Evolutionary conservation across 2,113 vertebrate species (phyloP).

Genomic region (Uria lomvia): DNA sequence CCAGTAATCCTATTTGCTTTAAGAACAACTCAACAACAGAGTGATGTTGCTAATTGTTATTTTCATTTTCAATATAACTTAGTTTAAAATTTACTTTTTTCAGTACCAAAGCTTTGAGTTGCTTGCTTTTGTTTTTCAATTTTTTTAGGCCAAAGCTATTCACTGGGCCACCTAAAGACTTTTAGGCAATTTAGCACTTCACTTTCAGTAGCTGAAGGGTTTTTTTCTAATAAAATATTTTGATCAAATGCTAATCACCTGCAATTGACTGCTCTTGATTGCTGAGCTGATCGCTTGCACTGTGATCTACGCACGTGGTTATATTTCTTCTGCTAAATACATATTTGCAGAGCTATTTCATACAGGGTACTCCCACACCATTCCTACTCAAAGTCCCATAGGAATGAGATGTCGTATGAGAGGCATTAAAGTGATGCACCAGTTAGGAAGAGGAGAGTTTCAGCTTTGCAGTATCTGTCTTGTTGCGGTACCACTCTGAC

Average conservation of each 20-base stretch:
- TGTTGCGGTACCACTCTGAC: neutral
- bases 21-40: neutral
- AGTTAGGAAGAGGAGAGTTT: neutral
- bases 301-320: neutral
- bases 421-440: neutral
- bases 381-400: neutral
- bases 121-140: neutral
- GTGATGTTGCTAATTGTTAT: neutral
- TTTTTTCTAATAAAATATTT: neutral
- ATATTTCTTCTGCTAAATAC: neutral
- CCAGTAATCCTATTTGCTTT: neutral
- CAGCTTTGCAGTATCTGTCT: neutral
- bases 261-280: neutral
- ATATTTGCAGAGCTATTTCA: neutral
- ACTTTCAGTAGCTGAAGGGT: neutral
- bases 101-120: neutral
- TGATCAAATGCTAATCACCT: neutral
- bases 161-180: neutral
- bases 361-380: neutral
- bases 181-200: neutral
- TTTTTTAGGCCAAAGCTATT: neutral
- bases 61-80: neutral
- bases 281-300: neutral
- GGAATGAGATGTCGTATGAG: neutral
- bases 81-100: neutral